Evolutionary conservation across 2,113 vertebrate genomes (phyloP).

Genomic region (Triplophysa rosa): DNA sequence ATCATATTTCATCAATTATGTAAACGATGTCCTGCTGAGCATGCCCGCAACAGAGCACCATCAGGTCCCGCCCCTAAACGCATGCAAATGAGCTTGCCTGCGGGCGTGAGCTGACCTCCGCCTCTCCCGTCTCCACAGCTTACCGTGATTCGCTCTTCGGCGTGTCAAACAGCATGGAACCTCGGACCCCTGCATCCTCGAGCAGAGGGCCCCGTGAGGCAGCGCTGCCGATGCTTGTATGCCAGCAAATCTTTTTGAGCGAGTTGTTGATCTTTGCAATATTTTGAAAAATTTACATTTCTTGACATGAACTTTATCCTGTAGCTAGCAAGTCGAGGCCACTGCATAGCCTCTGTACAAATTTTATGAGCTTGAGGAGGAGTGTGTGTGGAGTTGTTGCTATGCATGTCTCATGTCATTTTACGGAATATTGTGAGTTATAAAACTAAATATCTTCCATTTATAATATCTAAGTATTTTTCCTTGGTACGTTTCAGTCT

Average conservation of each 20-base stretch:
- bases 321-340: slow-evolving; percentile 35
- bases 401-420: not conserved
- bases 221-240: slow-evolving; percentile 35
- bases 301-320: slow-evolving; percentile 43
- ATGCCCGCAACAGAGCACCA: slow-evolving; percentile 51
- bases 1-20: slow-evolving; percentile 83
- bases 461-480: not conserved
- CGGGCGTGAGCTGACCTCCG: slow-evolving; percentile 68
- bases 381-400: slow-evolving; percentile 1
- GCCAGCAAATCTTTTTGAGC: slow-evolving; percentile 48
- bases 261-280: slow-evolving; percentile 40
- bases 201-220: slow-evolving; percentile 45
- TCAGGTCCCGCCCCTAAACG: slow-evolving; percentile 63
- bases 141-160: slow-evolving; percentile 45
- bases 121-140: slow-evolving; percentile 53
- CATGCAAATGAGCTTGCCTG: slow-evolving; percentile 72
- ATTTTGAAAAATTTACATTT: slow-evolving; percentile 46
- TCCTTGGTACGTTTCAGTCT: not conserved
- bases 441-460: not conserved
- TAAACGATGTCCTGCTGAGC: slow-evolving; percentile 66
- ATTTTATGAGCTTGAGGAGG: slow-evolving; percentile 30
- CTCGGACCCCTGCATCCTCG: slow-evolving; percentile 40
- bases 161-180: slow-evolving; percentile 52
- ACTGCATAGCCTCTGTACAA: slow-evolving; percentile 13
- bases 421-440: not conserved